Base-by-base conservation (phyloP, 2,888 invertebrate genomes). In the Sinopyrophorus schimmeli region DNA sequence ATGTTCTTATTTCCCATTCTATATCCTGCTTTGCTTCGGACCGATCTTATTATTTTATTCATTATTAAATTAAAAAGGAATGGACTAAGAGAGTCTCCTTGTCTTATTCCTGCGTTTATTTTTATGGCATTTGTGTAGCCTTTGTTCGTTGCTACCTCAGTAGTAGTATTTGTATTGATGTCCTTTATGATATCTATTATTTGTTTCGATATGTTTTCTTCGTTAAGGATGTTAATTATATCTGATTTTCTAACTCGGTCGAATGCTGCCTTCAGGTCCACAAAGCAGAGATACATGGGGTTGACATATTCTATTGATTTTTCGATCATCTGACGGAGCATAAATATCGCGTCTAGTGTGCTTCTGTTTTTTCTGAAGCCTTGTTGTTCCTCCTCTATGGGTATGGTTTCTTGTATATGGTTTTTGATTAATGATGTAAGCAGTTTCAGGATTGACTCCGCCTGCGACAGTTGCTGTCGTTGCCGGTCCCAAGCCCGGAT, bases 51-150 rank as follows among this genome's bases (percentile, higher is more conserved):
- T n/a, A 34, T 34, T 14, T 20, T 34, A 20, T 34, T 34, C 21
- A 34, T 21, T 20, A 34, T 34, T 21, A 34, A 14, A 18, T 34
- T 34, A 12, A 34, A 34, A 20, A 34, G 10, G 20, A 32, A 32
- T 20, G 32, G 20, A 10, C 7, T 18, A 32, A 34, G 34, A 6
- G 12, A 34, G 18, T 34, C 34, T 6, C 21, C 21, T 34, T 34
- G 20, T 34, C 20, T 5, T 20, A 21, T 11, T 12, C 34, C 21
- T n/a, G n/a, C n/a, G n/a, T n/a, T 34, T 34, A 34, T 20, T 2
- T n/a, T 28, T 28, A 28, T 28, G 11, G 14, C 3, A n/a, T 28
- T 28, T 12, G 28, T 28, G 28, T 28, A 28, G n/a, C 12, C 3
- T 28, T 28, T 28, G 6, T n/a, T 12, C 7, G 28, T 28, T 28